Base-by-base conservation (phyloP, 2,888 invertebrate genomes). In the Julus scanicus region DNA sequence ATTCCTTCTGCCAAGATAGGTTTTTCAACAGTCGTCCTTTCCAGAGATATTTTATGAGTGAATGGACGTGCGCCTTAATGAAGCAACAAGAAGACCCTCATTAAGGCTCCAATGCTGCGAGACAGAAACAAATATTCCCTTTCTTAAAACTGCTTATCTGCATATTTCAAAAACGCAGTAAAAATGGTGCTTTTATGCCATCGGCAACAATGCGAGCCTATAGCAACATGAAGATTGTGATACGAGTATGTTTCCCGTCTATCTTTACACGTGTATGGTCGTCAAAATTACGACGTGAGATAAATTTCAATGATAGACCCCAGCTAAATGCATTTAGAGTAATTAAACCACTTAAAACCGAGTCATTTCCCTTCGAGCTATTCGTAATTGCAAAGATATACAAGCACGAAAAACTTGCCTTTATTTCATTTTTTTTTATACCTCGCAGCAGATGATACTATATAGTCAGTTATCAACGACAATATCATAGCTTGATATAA, bases 331-430 rank as follows among this genome's bases (percentile, higher is more conserved):
- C 71, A 71, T 71, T 71, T 29, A 29, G 71, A 71, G 71, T 71
- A 71, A 71, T 71, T 71, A 71, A 71, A 71, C 71, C 71, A 71
- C 71, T 71, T 71, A 71, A 71, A 71, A 71, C 71, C 13, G 71
- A 29, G 71, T 71, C 71, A 11, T 71, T 71, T 71, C 71, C 71
- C 71, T 71, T 29, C 71, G 71, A 71, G 71, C 71, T 20, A 71
- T 29, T 71, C 29, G 71, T 71, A 71, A 71, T 71, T 71, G 71
- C 29, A 71, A 71, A 71, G 71, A 71, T 71, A 71, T n/a, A 71
- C 29, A 71, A 20, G 71, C 71, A 29, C 29, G 71, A 71, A 71
- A 71, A 63, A 71, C 29, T 71, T 71, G 71, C 29, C 29, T 71
- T 71, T 29, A n/a, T 4, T 71, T 20, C 29, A 29, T 29, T 71